Conservation (phyloP, 2,888 invertebrate genomes). For the Miltochrista miniata region DNA sequence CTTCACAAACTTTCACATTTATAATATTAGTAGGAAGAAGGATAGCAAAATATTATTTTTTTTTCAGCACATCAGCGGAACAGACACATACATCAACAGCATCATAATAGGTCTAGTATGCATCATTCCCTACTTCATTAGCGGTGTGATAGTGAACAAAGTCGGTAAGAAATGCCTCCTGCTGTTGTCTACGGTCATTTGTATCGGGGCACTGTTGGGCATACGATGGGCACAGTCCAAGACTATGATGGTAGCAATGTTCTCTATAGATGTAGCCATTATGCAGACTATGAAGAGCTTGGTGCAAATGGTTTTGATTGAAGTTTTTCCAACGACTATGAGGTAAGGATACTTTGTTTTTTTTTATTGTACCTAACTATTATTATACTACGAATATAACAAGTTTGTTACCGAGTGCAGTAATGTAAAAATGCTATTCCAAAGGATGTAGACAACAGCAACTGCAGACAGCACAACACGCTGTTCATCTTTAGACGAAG, state of each 20-base stretch:
- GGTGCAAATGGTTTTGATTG: constrained; percentile 47
- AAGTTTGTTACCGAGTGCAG: too few relatives aligned
- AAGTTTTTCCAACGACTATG: constrained; percentile 56
- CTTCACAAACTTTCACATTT: too few relatives aligned
- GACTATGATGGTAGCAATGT: constrained; percentile 51
- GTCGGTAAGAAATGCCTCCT: constrained; percentile 56
- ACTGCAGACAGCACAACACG: too few relatives aligned
- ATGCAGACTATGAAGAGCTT: constrained; percentile 54
- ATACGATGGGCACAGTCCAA: constrained; percentile 54
- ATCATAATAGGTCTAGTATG: constrained; percentile 46
- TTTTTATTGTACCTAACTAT: too few relatives aligned
- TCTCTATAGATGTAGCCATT: constrained; percentile 52
- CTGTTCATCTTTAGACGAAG: too few relatives aligned
- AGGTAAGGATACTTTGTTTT: constrained; percentile 51
- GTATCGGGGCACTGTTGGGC: constrained; percentile 42
- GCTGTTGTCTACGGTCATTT: constrained; percentile 37
- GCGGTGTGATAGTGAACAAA: constrained; percentile 39
- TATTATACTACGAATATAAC: too few relatives aligned
- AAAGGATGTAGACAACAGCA: too few relatives aligned
- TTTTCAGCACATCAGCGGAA: constrained; percentile 29
- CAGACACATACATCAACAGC: constrained; percentile 46
- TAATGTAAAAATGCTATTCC: too few relatives aligned
- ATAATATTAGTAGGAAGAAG: too few relatives aligned
- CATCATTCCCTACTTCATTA: constrained; percentile 43
- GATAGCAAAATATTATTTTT: too few relatives aligned